Evolutionary conservation across 2,888 invertebrate genomes (phyloP).

Genomic region (Lamellibrachia columna): DNA sequence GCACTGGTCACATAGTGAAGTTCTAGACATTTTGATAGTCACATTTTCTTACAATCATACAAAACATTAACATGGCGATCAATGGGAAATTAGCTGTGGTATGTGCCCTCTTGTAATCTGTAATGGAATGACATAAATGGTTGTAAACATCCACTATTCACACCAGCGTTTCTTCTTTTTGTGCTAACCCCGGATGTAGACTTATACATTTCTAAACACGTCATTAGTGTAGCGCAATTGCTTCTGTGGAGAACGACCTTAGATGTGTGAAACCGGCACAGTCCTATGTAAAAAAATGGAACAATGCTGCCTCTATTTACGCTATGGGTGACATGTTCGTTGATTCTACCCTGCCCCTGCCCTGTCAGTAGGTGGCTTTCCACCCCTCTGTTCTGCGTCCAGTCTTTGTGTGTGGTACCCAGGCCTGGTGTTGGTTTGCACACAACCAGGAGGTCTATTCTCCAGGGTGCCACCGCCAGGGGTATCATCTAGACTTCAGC

Average conservation of each 20-base stretch:
- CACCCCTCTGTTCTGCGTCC: background rate
- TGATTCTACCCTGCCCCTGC: background rate
- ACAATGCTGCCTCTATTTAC: background rate
- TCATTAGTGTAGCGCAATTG: background rate
- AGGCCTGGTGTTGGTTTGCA: background rate
- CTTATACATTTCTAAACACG: background rate
- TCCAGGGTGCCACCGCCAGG: background rate
- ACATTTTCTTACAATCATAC: too few species aligned
- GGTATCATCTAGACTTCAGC: background rate
- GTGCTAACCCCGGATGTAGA: background rate
- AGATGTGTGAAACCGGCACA: background rate
- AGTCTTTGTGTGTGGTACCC: background rate
- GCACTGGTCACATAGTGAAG: too few species aligned
- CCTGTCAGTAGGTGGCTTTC: background rate
- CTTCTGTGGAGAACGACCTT: background rate
- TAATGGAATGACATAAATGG: background rate
- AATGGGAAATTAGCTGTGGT: too few species aligned
- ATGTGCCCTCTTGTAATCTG: background rate
- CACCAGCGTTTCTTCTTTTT: background rate
- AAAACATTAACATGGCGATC: too few species aligned
- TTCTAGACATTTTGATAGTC: too few species aligned
- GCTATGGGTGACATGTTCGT: background rate
- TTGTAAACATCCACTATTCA: background rate
- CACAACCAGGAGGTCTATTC: background rate
- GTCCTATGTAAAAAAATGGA: background rate